These are phyloP conservation scores for Nasonia longicornis DNA, from an alignment of 1,140 invertebrate species.

Conservation along the genomic window DNA sequence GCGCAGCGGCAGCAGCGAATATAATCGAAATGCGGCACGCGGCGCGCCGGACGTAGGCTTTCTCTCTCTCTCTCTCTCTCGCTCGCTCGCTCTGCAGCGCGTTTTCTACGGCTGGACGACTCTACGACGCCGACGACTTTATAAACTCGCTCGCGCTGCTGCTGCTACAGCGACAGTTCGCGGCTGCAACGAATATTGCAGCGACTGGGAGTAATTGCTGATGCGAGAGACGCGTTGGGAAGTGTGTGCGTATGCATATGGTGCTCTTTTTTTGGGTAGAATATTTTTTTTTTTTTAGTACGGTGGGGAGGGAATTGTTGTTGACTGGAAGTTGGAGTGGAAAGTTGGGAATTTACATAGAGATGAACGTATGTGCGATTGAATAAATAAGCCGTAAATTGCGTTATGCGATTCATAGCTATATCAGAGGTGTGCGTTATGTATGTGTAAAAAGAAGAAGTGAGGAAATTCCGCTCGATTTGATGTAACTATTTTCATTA, in stretches of 20 bases:
- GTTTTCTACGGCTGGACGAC: conserved; percentile 23
- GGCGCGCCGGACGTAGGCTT: conserved; percentile 28
- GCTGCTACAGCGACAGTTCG: background rate
- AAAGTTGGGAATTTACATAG: background rate
- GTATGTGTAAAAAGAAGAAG: background rate
- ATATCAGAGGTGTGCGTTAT: background rate
- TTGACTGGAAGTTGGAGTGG: background rate
- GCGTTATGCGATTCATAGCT: too few relatives aligned
- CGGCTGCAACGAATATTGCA: background rate
- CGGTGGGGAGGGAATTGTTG: background rate
- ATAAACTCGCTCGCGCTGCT: conserved; percentile 19
- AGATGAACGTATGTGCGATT: too few relatives aligned
- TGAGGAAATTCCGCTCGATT: conserved; percentile 5
- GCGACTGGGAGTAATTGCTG: background rate
- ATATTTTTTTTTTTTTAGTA: background rate
- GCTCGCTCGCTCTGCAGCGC: background rate
- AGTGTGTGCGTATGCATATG: background rate
- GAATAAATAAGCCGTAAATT: background rate
- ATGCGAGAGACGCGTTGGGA: background rate
- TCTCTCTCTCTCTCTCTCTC: too few relatives aligned
- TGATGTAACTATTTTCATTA: conserved; percentile 47
- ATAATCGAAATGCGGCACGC: conserved; percentile 43
- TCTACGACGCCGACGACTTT: conserved; percentile 26
- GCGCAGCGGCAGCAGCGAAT: conserved; percentile 1
- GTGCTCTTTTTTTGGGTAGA: background rate